These are phyloP conservation scores for Phalacrocorax pelagicus DNA, from an alignment of 2,113 vertebrate genomes.

Conservation along the genomic window DNA sequence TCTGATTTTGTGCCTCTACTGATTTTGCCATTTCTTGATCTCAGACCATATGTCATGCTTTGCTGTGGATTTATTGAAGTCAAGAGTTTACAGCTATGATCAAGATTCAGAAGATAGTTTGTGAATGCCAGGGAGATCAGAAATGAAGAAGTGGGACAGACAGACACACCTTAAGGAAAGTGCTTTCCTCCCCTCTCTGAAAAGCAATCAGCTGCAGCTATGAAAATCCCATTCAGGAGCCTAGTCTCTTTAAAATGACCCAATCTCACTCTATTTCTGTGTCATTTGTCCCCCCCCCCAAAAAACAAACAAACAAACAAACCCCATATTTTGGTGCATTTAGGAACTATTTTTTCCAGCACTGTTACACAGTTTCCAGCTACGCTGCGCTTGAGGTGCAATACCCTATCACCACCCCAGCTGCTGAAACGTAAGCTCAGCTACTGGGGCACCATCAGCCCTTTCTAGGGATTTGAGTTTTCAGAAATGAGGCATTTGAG, in stretches of 20 bases:
- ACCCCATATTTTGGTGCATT: not conserved
- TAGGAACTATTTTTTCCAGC: not conserved
- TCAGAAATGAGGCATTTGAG: not conserved
- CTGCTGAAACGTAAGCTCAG: not conserved
- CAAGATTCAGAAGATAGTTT: not conserved
- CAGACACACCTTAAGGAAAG: not conserved
- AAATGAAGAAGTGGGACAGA: not conserved
- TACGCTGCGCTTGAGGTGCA: rapidly evolving
- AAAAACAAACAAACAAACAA: no score
- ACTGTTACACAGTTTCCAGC: not conserved
- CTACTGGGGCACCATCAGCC: not conserved
- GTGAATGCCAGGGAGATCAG: not conserved
- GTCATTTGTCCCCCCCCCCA: no score
- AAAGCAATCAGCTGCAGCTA: not conserved
- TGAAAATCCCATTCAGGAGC: not conserved
- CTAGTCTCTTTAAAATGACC: not conserved
- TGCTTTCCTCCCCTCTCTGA: not conserved
- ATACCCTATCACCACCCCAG: not conserved
- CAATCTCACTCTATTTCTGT: not conserved
- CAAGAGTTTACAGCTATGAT: not conserved
- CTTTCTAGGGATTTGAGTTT: not conserved
- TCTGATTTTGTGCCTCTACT: not conserved
- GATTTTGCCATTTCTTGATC: not conserved
- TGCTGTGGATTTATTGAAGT: not conserved
- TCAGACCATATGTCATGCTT: not conserved